These are phyloP conservation scores for Cyclopterus lumpus DNA, from an alignment of 2,797 vertebrate genomes.

Conservation along the genomic window DNA sequence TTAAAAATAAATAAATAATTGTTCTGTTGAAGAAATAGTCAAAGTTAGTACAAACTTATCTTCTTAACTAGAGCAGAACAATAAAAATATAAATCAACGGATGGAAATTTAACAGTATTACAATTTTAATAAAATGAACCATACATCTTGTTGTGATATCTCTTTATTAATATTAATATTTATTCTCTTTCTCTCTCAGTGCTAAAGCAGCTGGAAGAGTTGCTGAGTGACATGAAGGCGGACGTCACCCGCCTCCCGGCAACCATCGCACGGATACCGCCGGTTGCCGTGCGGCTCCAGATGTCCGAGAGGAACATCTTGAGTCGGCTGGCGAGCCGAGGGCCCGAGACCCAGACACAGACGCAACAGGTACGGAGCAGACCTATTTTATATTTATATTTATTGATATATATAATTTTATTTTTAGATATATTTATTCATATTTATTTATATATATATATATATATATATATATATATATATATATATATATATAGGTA, in stretches of 20 bases:
- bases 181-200: slow-evolving; percentile 76
- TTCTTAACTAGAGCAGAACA: neutral
- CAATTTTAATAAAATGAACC: neutral
- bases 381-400: too few species aligned
- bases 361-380: slow-evolving; percentile 45
- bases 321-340: slow-evolving; percentile 94
- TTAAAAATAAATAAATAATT: neutral
- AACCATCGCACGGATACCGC: slow-evolving; percentile 96
- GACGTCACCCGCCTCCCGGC: slow-evolving; percentile 97
- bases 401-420: too few species aligned
- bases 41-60: neutral
- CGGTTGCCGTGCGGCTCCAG: slow-evolving; percentile 94
- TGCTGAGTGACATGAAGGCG: slow-evolving; percentile 98
- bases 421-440: too few species aligned
- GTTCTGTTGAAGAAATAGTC: neutral
- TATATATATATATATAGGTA: too few species aligned
- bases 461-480: too few species aligned
- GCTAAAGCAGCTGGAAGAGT: slow-evolving; percentile 97
- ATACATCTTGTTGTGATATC: too few species aligned
- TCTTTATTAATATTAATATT: too few species aligned
- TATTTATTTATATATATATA: too few species aligned
- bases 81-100: neutral
- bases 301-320: slow-evolving; percentile 99
- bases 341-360: slow-evolving; percentile 87
- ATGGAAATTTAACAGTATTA: neutral